Conservation (phyloP, 2,888 invertebrate species). For the Marronus borbonicus region DNA sequence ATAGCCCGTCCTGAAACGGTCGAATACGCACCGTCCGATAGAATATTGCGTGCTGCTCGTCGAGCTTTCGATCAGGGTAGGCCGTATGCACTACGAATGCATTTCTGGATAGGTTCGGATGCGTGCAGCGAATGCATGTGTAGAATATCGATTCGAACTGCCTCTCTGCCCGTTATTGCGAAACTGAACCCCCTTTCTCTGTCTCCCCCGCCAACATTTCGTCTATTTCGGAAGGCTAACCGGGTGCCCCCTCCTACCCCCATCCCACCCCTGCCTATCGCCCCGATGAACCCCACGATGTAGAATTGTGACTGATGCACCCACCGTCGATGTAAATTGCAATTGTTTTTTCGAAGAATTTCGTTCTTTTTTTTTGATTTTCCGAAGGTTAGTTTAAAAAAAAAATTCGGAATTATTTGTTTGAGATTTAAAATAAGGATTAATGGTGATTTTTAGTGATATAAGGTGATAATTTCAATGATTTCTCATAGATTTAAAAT, state of each 20-base stretch:
- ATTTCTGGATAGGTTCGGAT: conserved; percentile 52
- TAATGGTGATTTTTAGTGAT: too few species aligned
- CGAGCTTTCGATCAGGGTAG: too few species aligned
- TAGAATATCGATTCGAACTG: conserved; percentile 53
- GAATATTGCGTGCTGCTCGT: too few species aligned
- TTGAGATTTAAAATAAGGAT: too few species aligned
- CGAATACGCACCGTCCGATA: not conserved
- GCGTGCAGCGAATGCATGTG: conserved; percentile 14
- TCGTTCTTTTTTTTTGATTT: too few species aligned
- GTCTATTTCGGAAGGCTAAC: not conserved
- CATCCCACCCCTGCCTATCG: not conserved
- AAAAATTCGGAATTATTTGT: too few species aligned
- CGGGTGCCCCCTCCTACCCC: not conserved
- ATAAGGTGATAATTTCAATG: too few species aligned
- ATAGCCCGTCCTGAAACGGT: conserved; percentile 24
- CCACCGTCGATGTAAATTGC: too few species aligned
- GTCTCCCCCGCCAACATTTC: not conserved
- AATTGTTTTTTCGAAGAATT: too few species aligned
- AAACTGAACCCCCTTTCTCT: not conserved
- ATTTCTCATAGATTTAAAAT: too few species aligned
- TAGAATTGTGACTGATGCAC: too few species aligned
- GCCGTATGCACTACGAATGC: conserved; percentile 39
- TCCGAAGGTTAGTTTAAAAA: too few species aligned
- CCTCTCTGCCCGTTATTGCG: conserved; percentile 51
- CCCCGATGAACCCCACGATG: not conserved